Evolutionary conservation across 2,797 vertebrate genomes (phyloP).

Genomic region (Telmatherina bonti): DNA sequence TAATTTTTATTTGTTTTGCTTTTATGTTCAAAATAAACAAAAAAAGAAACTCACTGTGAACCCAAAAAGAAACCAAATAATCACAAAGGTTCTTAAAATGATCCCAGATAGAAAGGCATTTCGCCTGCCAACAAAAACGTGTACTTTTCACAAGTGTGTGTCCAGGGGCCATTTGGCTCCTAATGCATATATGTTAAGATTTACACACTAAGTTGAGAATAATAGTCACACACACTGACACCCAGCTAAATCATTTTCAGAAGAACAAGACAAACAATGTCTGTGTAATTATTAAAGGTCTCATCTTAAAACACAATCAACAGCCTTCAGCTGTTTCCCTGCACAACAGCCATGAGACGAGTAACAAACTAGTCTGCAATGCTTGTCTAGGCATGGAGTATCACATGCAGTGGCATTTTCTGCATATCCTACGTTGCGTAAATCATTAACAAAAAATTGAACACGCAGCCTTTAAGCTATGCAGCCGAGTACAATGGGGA

Average conservation of each 20-base stretch:
- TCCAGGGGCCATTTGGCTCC: conserved; percentile 2
- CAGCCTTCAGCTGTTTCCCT: conserved; percentile 7
- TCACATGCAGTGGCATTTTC: conserved; percentile 1
- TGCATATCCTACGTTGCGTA: not conserved
- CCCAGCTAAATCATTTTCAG: conserved; percentile 55
- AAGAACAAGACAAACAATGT: conserved; percentile 29
- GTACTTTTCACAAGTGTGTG: not conserved
- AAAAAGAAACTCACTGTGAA: too few species aligned
- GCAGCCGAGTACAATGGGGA: not conserved
- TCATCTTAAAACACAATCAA: conserved; percentile 4
- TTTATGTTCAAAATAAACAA: too few species aligned
- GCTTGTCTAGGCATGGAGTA: not conserved
- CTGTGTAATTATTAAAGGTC: conserved; percentile 43
- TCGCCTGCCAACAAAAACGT: too few species aligned
- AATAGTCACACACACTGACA: conserved; percentile 7
- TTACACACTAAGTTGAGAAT: conserved; percentile 2
- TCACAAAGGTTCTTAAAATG: too few species aligned
- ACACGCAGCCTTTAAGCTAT: not conserved
- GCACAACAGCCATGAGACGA: too few species aligned
- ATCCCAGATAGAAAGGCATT: too few species aligned
- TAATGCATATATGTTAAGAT: not conserved
- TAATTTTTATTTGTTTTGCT: too few species aligned
- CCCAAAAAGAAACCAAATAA: too few species aligned
- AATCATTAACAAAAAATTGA: conserved; percentile 3
- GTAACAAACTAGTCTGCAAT: too few species aligned